A percentile compares a stretch with the other conserved stretches of the same genome.
phyloP scores from a whole-genome alignment of 2,888 invertebrate genomes.

The Acrobasis suavella region DNA sequence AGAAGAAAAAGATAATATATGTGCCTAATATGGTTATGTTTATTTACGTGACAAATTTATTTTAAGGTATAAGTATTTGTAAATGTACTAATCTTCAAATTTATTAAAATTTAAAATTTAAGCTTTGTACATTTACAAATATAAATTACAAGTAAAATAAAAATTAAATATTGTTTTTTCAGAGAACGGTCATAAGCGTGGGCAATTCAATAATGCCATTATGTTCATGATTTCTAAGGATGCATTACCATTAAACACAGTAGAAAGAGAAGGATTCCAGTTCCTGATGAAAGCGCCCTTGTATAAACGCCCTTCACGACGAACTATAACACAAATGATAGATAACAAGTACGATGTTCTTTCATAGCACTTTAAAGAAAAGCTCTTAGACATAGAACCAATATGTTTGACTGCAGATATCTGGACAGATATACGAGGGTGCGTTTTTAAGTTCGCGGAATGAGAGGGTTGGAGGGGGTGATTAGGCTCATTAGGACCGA shows the following conservation, averaged over 20 bases:
- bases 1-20: too few relatives aligned
- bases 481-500: too few relatives aligned
- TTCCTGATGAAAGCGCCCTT: constrained; percentile 30
- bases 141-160: too few relatives aligned
- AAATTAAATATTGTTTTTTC: constrained; percentile 22
- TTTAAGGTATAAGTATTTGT: too few relatives aligned
- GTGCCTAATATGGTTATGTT: too few relatives aligned
- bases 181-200: constrained; percentile 16
- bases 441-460: too few relatives aligned
- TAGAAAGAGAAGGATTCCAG: constrained; percentile 28
- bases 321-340: constrained; percentile 26
- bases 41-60: too few relatives aligned
- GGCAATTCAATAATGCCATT: constrained; percentile 26
- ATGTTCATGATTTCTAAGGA: constrained; percentile 26
- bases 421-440: constrained; percentile 30
- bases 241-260: constrained; percentile 29
- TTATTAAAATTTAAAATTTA: too few relatives aligned
- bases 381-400: constrained; percentile 29
- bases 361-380: constrained; percentile 29
- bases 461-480: too few relatives aligned
- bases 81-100: too few relatives aligned
- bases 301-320: constrained; percentile 28
- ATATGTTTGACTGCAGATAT: constrained; percentile 31
- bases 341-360: constrained; percentile 30
- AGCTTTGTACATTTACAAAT: too few relatives aligned